A percentile compares a stretch with the other conserved stretches of the same genome.
These are phyloP conservation scores for Cebuella pygmaea DNA, from an alignment of 2,797 vertebrate species.

Conservation along the genomic window DNA sequence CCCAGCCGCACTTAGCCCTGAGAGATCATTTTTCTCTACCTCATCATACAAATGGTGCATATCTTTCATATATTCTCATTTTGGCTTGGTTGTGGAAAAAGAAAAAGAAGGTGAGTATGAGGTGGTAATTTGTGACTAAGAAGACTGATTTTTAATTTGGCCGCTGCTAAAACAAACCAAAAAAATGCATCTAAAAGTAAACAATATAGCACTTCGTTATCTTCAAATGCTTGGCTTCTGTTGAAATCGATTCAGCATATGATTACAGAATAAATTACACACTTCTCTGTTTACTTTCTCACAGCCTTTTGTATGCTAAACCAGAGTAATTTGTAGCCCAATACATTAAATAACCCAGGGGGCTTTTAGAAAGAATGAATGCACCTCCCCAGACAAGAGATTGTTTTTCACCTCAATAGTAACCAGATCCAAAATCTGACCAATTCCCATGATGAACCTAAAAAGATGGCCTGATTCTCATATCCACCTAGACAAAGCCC, in stretches of 20 bases:
- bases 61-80: slow-evolving; percentile 45
- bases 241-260: slow-evolving; percentile 30
- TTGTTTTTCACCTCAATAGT: not conserved
- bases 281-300: slow-evolving; percentile 32
- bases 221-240: slow-evolving; percentile 35
- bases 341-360: not conserved
- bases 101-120: not conserved
- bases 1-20: not conserved
- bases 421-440: slow-evolving; percentile 25
- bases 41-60: not conserved
- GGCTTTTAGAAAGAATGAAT: slow-evolving; percentile 14
- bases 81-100: not conserved
- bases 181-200: slow-evolving; percentile 19
- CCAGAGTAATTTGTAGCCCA: not conserved
- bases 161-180: not conserved
- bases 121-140: not conserved
- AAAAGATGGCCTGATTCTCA: slow-evolving; percentile 57
- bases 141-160: slow-evolving; percentile 57
- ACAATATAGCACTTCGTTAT: slow-evolving; percentile 24
- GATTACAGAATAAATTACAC: slow-evolving; percentile 56
- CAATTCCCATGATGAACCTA: not conserved
- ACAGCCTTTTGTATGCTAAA: slow-evolving; percentile 10
- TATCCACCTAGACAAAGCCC: slow-evolving; percentile 2
- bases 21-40: slow-evolving; percentile 26
- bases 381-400: not conserved